Percentiles rank a stretch among this genome's conserved stretches.
Evolutionary conservation across 2,797 vertebrate species (phyloP).

Genomic region (Coranthus polyacanthus): DNA sequence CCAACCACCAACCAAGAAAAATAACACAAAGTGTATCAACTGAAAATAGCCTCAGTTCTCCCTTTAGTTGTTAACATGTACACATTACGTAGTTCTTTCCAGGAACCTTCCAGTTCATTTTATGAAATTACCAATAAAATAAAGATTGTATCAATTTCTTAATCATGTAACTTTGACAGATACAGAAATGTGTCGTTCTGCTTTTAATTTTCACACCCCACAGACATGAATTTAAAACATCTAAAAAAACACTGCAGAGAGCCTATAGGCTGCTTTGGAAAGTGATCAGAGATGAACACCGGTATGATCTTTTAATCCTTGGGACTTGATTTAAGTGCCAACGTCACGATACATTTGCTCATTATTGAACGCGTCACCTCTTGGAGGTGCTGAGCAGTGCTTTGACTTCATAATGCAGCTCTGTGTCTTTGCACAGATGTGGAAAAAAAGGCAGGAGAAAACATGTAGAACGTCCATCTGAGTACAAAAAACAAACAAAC

Average conservation of each 20-base stretch:
- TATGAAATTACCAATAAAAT: not conserved
- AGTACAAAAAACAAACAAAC: constrained; percentile 59
- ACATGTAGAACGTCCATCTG: constrained; percentile 86
- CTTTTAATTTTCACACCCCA: not conserved
- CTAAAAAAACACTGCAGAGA: not conserved
- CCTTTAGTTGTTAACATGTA: not conserved
- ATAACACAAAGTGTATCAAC: not conserved
- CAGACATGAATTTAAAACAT: not conserved
- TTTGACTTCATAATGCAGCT: constrained; percentile 29
- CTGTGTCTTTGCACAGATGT: constrained; percentile 59
- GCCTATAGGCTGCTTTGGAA: constrained; percentile 9
- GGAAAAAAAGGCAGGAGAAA: constrained; percentile 85
- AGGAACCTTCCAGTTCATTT: not conserved
- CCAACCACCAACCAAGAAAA: no score
- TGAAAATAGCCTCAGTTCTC: not conserved
- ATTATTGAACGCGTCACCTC: constrained; percentile 24
- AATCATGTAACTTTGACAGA: not conserved
- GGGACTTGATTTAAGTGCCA: constrained; percentile 35
- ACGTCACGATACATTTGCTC: constrained; percentile 20
- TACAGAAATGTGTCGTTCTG: no score
- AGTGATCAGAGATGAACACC: constrained; percentile 12
- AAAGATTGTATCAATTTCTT: constrained; percentile 5
- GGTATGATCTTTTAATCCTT: constrained; percentile 22
- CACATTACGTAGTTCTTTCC: not conserved
- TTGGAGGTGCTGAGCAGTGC: constrained; percentile 50